Evolutionary conservation across 2,113 vertebrate species (phyloP), one percentile per base, ranked within the genome.

Genomic region (Pedetes capensis): DNA sequence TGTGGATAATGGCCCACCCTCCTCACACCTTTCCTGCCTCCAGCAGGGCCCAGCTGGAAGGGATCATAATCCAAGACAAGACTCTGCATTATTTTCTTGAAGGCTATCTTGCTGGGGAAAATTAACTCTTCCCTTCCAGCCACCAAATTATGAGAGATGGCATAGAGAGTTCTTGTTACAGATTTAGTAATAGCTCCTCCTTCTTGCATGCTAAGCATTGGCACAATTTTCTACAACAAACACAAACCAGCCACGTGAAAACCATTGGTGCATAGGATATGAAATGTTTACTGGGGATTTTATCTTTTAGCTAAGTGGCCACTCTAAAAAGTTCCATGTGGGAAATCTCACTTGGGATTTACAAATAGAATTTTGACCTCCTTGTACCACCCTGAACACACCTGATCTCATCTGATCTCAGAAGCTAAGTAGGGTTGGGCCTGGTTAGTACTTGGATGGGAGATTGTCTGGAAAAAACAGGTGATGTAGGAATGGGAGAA

Each of bases 291-390:
- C 34, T 90, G 27, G 61, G 8, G 4, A 75, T 74, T 61, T 89
- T 87, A 66, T 80, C n/a, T 74, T 95, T 89, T 80, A 83, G 59
- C 29, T 83, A 68, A 89, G 32, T 80, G 37, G 6, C 61, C 47
- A 42, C 20, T 89, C 79, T 82, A 71, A 34, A 89, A 68, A n/a
- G 0, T 89, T 91, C 63, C n/a, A 63, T 11, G 11, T 55, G 37
- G n/a, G 37, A 59, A 64, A 64, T 49, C 63, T 80, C 51, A 47
- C 44, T 42, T 39, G 53, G 44, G 39, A 47, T 85, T 55, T 84
- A 72, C 34, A 75, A 89, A 88, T 69, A 86, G 53, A 93, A 82
- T 78, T 93, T 93, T 88, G 3, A 68, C 44, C 14, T 88, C 44
- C 37, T 91, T n/a, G n/a, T n/a, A n/a, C n/a, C n/a, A n/a, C n/a